Conservation (phyloP, 2,797 vertebrate genomes). For the Melanotaenia maccullochi region DNA sequence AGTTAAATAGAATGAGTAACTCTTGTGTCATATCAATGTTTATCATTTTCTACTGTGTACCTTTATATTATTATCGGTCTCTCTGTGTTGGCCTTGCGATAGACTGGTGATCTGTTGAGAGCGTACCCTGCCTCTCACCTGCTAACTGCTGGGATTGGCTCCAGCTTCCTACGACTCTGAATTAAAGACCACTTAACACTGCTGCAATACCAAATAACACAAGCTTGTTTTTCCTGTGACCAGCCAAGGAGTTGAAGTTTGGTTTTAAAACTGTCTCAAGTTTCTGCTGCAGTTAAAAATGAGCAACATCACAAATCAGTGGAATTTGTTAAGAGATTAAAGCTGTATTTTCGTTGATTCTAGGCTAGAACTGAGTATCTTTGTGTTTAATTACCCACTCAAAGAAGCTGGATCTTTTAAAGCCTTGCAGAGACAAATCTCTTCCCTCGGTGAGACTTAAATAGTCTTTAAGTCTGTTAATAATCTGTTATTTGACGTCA, state of each 20-base stretch:
- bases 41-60: not conserved
- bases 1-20: not conserved
- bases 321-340: not conserved
- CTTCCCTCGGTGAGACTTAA: not conserved
- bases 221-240: constrained; percentile 19
- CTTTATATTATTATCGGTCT: no score
- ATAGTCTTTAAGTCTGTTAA: not conserved
- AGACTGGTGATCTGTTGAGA: no score
- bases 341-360: not conserved
- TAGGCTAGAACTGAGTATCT: not conserved
- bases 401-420: not conserved
- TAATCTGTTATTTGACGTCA: not conserved
- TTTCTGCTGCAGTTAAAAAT: constrained; percentile 56
- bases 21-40: no score
- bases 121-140: no score
- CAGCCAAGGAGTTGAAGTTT: constrained; percentile 44
- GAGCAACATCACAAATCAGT: not conserved
- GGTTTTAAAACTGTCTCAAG: constrained; percentile 45
- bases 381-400: not conserved
- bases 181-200: not conserved
- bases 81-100: no score
- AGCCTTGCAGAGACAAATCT: not conserved
- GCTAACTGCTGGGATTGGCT: no score
- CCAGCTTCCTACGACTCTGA: no score
- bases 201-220: not conserved